Percentiles rank a stretch among this genome's conserved stretches.
Conservation (phyloP, 2,113 vertebrate species). For the Siniperca knerii region DNA sequence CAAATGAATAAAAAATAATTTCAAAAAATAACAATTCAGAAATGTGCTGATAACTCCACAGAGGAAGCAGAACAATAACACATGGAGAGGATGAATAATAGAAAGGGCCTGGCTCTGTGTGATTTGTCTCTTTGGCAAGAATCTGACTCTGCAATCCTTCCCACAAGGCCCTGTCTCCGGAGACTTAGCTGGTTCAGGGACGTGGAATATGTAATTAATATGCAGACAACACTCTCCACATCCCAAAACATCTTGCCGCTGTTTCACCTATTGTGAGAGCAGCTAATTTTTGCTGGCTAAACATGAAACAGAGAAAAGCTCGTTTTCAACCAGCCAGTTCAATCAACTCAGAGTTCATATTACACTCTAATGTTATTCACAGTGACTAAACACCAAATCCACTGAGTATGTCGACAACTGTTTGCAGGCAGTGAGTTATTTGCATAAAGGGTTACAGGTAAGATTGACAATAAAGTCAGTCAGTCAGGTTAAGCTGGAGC, state of each 20-base stretch:
- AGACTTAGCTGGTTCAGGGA: conserved; percentile 46
- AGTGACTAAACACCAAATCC: background rate
- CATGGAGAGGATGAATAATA: conserved; percentile 27
- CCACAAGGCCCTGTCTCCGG: conserved; percentile 20
- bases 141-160: conserved; percentile 6
- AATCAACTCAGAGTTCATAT: background rate
- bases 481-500: background rate
- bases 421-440: background rate
- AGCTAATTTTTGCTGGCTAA: conserved; percentile 3
- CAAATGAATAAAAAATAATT: conserved; percentile 60
- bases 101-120: conserved; percentile 14
- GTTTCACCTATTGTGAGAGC: conserved; percentile 26
- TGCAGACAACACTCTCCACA: conserved; percentile 9
- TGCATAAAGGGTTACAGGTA: background rate
- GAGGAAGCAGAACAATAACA: conserved; percentile 36
- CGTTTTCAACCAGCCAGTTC: conserved; percentile 23
- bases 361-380: background rate
- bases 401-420: background rate
- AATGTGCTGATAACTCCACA: conserved; percentile 28
- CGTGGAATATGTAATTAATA: conserved; percentile 59
- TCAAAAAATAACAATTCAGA: conserved; percentile 24
- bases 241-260: conserved; percentile 2
- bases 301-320: conserved; percentile 23
- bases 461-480: background rate
- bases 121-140: conserved; percentile 47